phyloP scores from a whole-genome alignment of 1,140 invertebrate genomes.

The Rhyzopertha dominica region DNA sequence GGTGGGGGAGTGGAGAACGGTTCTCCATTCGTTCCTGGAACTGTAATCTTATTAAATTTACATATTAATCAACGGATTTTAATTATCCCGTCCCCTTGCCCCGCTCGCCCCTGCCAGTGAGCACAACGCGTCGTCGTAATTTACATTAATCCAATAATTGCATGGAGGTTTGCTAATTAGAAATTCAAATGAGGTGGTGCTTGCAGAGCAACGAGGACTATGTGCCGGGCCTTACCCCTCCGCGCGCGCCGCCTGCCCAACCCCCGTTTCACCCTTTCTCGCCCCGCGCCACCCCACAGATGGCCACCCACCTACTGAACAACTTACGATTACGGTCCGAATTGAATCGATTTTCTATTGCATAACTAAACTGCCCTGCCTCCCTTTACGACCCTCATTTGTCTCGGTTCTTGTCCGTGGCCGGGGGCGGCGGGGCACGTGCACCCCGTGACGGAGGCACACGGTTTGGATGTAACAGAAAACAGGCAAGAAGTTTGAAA shows the following conservation, averaged over 20 bases:
- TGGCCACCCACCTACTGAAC: slow-evolving; percentile 31
- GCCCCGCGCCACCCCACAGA: slow-evolving; percentile 6
- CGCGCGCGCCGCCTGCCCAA: slow-evolving; percentile 27
- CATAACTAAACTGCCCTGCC: slow-evolving; percentile 36
- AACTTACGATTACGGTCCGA: slow-evolving; percentile 40
- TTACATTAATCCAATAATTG: slow-evolving; percentile 93
- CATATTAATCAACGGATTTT: slow-evolving; percentile 97
- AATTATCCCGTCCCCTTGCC: slow-evolving; percentile 64
- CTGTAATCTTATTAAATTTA: slow-evolving; percentile 96
- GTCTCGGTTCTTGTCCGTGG: slow-evolving; percentile 30
- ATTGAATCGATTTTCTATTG: slow-evolving; percentile 44
- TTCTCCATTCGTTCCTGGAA: slow-evolving; percentile 55
- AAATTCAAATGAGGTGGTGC: slow-evolving; percentile 85
- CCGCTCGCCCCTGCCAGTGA: slow-evolving; percentile 37
- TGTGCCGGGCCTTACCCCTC: slow-evolving; percentile 31
- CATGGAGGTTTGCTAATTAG: slow-evolving; percentile 86
- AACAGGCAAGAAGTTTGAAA: too few relatives aligned
- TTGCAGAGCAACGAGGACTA: slow-evolving; percentile 40
- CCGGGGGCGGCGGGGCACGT: too few relatives aligned
- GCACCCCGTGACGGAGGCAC: too few relatives aligned
- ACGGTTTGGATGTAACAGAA: too few relatives aligned
- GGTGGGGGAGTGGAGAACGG: slow-evolving; percentile 9
- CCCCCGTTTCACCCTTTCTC: slow-evolving; percentile 19
- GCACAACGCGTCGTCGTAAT: slow-evolving; percentile 70
- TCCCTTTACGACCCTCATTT: slow-evolving; percentile 33